A percentile compares a stretch with the other conserved stretches of the same genome.
Conservation (phyloP, 1,140 invertebrate genomes). For the Babylonia areolata region DNA sequence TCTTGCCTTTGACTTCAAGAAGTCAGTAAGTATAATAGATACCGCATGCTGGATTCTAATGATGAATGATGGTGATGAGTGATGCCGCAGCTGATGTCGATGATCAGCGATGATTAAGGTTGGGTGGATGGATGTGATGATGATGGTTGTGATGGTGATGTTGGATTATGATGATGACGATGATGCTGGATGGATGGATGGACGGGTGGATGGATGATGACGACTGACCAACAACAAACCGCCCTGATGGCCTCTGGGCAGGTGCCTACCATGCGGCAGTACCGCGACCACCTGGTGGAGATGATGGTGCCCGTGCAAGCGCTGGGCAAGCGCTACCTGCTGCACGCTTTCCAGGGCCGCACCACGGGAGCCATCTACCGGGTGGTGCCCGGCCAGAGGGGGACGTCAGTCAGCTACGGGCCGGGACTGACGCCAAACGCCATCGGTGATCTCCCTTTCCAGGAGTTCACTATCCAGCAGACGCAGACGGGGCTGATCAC, state of each 20-base stretch:
- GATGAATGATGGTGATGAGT: no score
- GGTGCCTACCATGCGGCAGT: not conserved
- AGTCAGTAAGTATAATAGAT: no score
- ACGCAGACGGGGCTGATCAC: not conserved
- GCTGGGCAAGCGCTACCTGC: slow-evolving; percentile 26
- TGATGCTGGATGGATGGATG: not conserved
- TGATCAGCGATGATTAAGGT: no score
- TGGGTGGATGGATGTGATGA: no score
- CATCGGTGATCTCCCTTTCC: not conserved
- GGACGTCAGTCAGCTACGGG: slow-evolving; percentile 4
- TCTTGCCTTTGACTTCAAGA: no score
- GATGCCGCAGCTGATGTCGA: no score
- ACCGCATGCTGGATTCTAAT: no score
- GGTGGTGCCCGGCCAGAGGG: not conserved
- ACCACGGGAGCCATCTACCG: slow-evolving; percentile 34
- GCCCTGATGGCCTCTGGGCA: not conserved
- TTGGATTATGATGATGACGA: no score
- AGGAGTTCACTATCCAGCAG: not conserved
- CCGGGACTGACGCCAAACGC: not conserved
- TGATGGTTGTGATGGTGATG: no score
- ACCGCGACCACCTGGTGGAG: slow-evolving; percentile 25
- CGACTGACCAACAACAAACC: not conserved
- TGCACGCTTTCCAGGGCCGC: slow-evolving; percentile 30
- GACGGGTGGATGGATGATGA: not conserved
- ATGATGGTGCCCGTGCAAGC: slow-evolving; percentile 23